A percentile compares a stretch with the other conserved stretches of the same genome.
Conservation (phyloP, 2,113 vertebrate genomes). For the Dasypus novemcinctus region DNA sequence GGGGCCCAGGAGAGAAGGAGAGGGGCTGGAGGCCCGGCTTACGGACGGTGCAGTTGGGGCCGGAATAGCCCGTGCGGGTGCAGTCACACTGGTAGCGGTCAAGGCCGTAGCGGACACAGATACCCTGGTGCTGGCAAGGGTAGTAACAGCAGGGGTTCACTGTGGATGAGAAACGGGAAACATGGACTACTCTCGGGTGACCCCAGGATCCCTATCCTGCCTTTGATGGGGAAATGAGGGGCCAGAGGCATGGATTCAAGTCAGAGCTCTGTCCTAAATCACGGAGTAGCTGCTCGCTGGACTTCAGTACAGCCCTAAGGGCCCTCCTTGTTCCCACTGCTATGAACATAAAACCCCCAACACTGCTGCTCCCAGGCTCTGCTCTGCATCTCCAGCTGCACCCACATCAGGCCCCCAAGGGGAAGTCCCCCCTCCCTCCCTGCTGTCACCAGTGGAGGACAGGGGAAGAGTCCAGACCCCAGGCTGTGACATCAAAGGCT, state of each 20-base stretch:
- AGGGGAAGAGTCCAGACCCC: not conserved
- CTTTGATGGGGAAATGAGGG: not conserved
- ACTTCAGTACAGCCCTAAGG: not conserved
- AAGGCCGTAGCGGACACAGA: conserved; percentile 88
- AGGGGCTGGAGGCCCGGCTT: conserved; percentile 78
- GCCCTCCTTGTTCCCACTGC: too few species aligned
- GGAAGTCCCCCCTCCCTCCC: not conserved
- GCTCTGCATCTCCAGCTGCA: not conserved
- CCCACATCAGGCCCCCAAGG: not conserved
- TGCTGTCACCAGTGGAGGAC: not conserved
- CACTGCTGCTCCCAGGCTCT: not conserved
- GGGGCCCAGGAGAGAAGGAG: not conserved
- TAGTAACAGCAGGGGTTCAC: conserved; percentile 96
- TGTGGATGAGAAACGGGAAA: conserved; percentile 68
- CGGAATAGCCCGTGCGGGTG: conserved; percentile 90
- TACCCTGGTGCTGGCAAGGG: conserved; percentile 92
- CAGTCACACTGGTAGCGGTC: conserved; percentile 92
- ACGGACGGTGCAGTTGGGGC: conserved; percentile 92
- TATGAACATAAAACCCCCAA: not conserved
- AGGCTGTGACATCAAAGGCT: not conserved
- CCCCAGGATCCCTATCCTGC: not conserved
- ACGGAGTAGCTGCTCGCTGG: not conserved
- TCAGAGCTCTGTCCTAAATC: not conserved
- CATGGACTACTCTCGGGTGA: not conserved
- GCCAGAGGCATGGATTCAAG: not conserved